Conservation (phyloP, 1,140 invertebrate species). For the Samia ricini region DNA sequence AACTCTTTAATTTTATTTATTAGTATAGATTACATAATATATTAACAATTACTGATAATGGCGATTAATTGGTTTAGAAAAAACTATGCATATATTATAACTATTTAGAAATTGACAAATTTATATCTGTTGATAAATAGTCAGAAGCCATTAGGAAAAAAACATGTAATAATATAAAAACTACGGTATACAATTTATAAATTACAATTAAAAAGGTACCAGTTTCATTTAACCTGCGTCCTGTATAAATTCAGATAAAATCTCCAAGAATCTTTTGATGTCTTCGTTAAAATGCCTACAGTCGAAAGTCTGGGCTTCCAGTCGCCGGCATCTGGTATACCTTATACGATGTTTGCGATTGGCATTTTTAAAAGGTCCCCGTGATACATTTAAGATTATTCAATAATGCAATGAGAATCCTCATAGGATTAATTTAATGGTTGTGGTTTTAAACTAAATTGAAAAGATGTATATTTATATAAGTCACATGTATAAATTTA, state of each 20-base stretch:
- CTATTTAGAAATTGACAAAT: no score
- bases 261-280: conserved; percentile 10
- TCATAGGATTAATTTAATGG: neutral
- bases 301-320: conserved; percentile 3
- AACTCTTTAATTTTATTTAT: no score
- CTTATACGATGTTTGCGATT: neutral
- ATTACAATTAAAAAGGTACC: neutral
- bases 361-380: conserved; percentile 18
- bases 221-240: neutral
- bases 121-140: no score
- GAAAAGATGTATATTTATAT: no score
- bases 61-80: no score
- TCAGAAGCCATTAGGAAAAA: no score
- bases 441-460: neutral
- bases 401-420: neutral
- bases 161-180: no score
- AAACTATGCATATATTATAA: no score
- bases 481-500: no score
- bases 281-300: conserved; percentile 19
- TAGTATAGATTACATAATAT: no score
- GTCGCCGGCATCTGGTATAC: conserved; percentile 5
- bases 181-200: no score
- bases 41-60: no score
- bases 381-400: neutral
- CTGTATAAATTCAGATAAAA: neutral